These are phyloP conservation scores for Odontothrips loti DNA, from an alignment of 2,888 invertebrate genomes.

Conservation along the genomic window DNA sequence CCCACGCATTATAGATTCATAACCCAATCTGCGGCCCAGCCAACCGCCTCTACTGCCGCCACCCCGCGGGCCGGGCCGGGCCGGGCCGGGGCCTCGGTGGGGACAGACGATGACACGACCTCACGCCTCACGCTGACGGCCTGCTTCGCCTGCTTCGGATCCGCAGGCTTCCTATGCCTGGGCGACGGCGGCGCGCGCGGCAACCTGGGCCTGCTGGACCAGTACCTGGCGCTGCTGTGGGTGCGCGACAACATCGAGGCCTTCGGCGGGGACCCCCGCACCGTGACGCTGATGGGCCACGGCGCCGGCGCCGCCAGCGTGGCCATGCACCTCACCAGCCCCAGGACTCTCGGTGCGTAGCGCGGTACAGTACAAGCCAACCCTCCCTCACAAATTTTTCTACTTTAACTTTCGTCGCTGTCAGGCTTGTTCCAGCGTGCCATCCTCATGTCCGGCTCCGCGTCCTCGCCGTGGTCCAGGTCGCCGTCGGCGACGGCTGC, in stretches of 20 bases:
- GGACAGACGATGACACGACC: background rate
- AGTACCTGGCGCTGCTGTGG: slow-evolving; percentile 75
- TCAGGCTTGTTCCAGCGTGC: slow-evolving; percentile 61
- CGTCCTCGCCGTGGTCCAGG: slow-evolving; percentile 51
- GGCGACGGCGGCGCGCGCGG: slow-evolving; percentile 59
- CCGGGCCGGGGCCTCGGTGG: background rate
- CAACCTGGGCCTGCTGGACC: slow-evolving; percentile 82
- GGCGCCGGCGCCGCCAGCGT: slow-evolving; percentile 71
- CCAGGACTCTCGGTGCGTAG: slow-evolving; percentile 57
- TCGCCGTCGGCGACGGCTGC: slow-evolving; percentile 49
- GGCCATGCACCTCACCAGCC: slow-evolving; percentile 62
- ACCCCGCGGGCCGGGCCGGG: background rate
- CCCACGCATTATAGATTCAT: slow-evolving; percentile 20
- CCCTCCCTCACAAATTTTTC: too few species aligned
- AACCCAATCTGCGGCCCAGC: slow-evolving; percentile 1
- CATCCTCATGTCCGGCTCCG: slow-evolving; percentile 63
- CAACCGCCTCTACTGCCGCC: background rate
- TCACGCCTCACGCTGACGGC: background rate
- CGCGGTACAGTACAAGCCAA: background rate
- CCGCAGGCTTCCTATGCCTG: slow-evolving; percentile 41
- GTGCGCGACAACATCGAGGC: slow-evolving; percentile 67
- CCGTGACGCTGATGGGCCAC: slow-evolving; percentile 78
- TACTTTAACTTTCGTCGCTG: too few species aligned
- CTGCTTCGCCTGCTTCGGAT: background rate
- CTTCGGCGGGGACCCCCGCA: slow-evolving; percentile 75